phyloP scores from a whole-genome alignment of 2,888 invertebrate genomes.

The Coenonympha glycerion region DNA sequence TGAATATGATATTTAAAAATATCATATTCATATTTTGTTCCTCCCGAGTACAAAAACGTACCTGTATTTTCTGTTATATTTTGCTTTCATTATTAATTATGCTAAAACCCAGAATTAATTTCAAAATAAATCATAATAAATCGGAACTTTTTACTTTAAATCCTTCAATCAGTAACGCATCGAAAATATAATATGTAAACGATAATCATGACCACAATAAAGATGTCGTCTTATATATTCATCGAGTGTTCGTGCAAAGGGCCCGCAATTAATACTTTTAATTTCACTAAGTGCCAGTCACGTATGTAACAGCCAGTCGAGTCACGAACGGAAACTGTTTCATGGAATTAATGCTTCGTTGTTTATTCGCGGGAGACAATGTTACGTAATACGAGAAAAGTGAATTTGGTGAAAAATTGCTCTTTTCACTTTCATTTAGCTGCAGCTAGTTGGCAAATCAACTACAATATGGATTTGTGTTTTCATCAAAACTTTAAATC shows the following conservation, averaged over 20 bases:
- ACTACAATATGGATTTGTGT: too few relatives aligned
- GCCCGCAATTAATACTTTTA: conserved; percentile 44
- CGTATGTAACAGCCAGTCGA: conserved; percentile 35
- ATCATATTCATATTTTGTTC: too few relatives aligned
- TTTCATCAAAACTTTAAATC: too few relatives aligned
- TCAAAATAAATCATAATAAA: too few relatives aligned
- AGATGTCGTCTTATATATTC: background rate
- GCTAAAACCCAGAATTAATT: too few relatives aligned
- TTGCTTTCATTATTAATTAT: too few relatives aligned
- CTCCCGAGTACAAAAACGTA: too few relatives aligned
- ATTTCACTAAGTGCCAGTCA: conserved; percentile 44
- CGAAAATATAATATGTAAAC: background rate
- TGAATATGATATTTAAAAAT: too few relatives aligned
- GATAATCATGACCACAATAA: background rate
- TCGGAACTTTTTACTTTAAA: too few relatives aligned
- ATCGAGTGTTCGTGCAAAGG: conserved; percentile 3
- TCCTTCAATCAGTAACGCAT: too few relatives aligned
- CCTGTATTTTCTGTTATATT: too few relatives aligned
- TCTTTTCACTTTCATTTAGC: conserved; percentile 32
- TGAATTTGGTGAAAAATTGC: conserved; percentile 37
- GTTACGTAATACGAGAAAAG: conserved; percentile 46
- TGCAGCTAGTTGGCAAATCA: too few relatives aligned
- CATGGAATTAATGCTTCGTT: conserved; percentile 43
- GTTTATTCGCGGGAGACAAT: conserved; percentile 38
- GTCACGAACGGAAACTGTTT: conserved; percentile 33